A percentile compares a stretch with the other conserved stretches of the same genome.
Conservation (phyloP, 2,113 vertebrate species). For the Anhinga anhinga region DNA sequence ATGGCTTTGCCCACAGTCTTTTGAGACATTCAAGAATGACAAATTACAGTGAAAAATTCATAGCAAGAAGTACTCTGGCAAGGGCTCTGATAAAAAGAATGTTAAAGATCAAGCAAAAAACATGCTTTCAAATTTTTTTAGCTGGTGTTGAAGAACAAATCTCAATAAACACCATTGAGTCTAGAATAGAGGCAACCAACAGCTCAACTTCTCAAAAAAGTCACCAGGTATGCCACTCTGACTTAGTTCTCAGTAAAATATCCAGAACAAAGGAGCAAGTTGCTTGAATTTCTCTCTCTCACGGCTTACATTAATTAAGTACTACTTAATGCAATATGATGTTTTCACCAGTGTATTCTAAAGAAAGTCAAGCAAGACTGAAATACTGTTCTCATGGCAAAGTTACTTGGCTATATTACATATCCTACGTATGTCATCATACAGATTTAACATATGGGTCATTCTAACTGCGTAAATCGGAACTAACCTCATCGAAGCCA, state of each 20-base stretch:
- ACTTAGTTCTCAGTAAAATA: not conserved
- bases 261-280: not conserved
- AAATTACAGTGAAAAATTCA: not conserved
- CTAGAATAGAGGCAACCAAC: not conserved
- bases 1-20: not conserved
- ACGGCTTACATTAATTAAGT: not conserved
- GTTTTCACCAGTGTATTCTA: not conserved
- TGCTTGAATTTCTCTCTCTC: not conserved
- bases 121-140: not conserved
- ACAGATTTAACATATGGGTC: not conserved
- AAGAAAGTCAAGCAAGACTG: not conserved
- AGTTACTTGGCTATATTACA: not conserved
- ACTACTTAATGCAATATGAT: not conserved
- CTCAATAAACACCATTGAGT: not conserved
- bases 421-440: not conserved
- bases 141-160: not conserved
- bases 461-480: accelerated
- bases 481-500: not conserved
- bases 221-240: not conserved
- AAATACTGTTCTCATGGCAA: not conserved
- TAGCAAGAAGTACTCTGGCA: not conserved
- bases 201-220: not conserved
- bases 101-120: not conserved
- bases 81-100: not conserved
- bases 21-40: not conserved